phyloP scores from a whole-genome alignment of 2,888 invertebrate genomes.

The Orgyia antiqua region DNA sequence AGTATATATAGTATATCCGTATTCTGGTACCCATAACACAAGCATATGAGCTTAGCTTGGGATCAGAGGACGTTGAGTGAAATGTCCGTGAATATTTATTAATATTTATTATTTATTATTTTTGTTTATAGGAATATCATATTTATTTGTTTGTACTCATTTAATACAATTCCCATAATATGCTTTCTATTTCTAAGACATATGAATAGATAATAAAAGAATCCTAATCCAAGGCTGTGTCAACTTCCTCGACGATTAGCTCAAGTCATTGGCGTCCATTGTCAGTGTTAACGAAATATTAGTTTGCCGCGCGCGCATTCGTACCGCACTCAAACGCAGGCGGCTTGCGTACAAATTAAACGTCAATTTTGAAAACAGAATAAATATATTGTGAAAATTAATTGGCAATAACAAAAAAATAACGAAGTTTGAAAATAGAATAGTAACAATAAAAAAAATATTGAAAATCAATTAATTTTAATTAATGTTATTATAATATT shows the following conservation, averaged over 20 bases:
- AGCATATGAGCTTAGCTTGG: too few species aligned
- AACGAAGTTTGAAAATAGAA: neutral
- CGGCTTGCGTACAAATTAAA: constrained; percentile 1
- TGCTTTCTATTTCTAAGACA: too few species aligned
- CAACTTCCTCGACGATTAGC: constrained; percentile 12
- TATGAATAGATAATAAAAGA: constrained; percentile 1
- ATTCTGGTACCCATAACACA: too few species aligned
- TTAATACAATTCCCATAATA: too few species aligned
- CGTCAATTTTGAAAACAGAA: constrained; percentile 6
- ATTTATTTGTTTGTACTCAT: too few species aligned
- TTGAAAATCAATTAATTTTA: neutral
- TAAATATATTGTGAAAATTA: neutral
- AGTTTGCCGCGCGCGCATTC: constrained; percentile 17
- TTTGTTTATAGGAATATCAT: too few species aligned
- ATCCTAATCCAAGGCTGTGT: constrained; percentile 1
- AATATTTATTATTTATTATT: too few species aligned
- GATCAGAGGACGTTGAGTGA: too few species aligned
- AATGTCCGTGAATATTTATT: too few species aligned
- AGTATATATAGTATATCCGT: too few species aligned
- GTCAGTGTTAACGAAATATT: constrained; percentile 18
- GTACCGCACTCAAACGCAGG: constrained; percentile 8
- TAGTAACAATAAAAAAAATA: neutral
- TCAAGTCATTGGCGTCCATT: constrained; percentile 11
- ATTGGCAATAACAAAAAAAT: neutral
- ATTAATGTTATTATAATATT: neutral